Conservation (phyloP, 2,797 vertebrate genomes). For the Rousettus madagascariensis region DNA sequence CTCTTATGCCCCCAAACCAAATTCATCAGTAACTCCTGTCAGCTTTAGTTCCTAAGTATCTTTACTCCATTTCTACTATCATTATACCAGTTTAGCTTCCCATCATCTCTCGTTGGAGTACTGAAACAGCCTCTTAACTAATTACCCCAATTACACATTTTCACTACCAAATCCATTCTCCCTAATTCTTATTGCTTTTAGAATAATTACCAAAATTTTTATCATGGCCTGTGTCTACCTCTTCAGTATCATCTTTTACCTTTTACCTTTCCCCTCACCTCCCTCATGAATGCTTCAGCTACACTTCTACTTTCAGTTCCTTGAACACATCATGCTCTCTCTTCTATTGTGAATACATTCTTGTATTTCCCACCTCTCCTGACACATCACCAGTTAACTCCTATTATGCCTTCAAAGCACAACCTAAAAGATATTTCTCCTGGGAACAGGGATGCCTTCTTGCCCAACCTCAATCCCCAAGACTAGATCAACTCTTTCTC, state of each 20-base stretch:
- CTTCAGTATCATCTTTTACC: not conserved
- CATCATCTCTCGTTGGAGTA: not conserved
- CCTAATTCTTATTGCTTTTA: not conserved
- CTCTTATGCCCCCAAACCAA: not conserved
- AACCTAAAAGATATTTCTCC: constrained; percentile 8
- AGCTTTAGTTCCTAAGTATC: constrained; percentile 13
- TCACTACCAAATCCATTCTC: not conserved
- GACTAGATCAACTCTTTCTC: not conserved
- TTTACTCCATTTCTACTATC: constrained; percentile 5
- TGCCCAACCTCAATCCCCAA: not conserved
- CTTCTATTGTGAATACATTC: not conserved
- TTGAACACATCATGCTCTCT: not conserved
- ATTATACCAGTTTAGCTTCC: not conserved
- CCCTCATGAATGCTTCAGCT: not conserved
- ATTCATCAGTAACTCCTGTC: not conserved
- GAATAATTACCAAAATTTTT: not conserved
- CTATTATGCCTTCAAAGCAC: not conserved
- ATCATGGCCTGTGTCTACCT: not conserved
- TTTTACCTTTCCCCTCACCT: not conserved
- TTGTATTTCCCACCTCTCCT: not conserved
- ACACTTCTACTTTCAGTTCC: not conserved
- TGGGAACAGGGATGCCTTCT: not conserved
- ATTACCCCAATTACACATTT: not conserved
- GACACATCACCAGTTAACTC: not conserved
- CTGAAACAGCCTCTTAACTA: not conserved